Evolutionary conservation across 2,888 invertebrate genomes (phyloP).

Genomic region (Pollenia angustigena): DNA sequence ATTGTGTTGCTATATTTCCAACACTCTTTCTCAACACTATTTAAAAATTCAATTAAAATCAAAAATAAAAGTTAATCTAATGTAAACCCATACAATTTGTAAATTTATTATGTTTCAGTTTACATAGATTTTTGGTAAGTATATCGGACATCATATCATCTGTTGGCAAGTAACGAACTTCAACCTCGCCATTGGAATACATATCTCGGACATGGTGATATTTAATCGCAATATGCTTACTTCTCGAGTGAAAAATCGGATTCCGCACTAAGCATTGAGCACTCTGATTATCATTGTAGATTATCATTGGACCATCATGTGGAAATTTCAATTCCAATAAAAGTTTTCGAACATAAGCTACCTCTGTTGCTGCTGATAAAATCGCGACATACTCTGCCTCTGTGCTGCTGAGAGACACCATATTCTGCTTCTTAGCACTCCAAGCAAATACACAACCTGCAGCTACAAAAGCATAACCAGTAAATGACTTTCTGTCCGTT

Average conservation of each 20-base stretch:
- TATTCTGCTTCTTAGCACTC: slow-evolving; percentile 59
- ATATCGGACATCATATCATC: slow-evolving; percentile 26
- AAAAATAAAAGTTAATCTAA: neutral
- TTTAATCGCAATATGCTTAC: slow-evolving; percentile 14
- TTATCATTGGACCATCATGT: no score
- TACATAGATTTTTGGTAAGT: slow-evolving; percentile 33
- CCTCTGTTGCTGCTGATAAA: neutral
- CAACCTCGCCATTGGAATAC: neutral
- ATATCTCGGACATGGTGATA: slow-evolving; percentile 11
- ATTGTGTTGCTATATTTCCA: no score
- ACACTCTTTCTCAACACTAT: no score
- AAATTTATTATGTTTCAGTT: slow-evolving; percentile 16
- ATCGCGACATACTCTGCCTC: no score
- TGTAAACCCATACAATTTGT: slow-evolving; percentile 5
- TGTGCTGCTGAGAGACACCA: no score
- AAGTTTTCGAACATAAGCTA: slow-evolving; percentile 19
- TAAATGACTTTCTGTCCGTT: slow-evolving; percentile 65
- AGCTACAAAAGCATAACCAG: slow-evolving; percentile 57
- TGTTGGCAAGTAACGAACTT: neutral
- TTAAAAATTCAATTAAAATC: no score
- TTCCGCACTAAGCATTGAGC: slow-evolving; percentile 22
- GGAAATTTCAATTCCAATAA: slow-evolving; percentile 2
- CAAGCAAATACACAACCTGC: slow-evolving; percentile 62
- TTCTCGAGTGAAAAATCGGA: slow-evolving; percentile 3
- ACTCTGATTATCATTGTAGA: slow-evolving; percentile 38